Conservation (phyloP, 2,888 invertebrate genomes). For the Ophioninae sp. region DNA sequence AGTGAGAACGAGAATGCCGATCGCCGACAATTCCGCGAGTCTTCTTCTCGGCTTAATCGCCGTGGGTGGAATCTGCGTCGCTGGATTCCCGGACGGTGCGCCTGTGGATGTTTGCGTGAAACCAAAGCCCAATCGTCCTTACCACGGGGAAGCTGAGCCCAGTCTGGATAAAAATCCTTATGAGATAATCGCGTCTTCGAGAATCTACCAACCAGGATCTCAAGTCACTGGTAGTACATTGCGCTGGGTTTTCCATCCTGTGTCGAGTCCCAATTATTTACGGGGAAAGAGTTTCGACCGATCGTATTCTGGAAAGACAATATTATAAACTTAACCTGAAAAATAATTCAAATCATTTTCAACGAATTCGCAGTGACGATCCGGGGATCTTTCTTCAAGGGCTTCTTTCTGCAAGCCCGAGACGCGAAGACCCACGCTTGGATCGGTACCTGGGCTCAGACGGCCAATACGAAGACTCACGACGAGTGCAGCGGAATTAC, state of each 20-base stretch:
- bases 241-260: too few relatives aligned
- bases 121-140: slow-evolving; percentile 88
- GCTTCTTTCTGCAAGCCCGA: slow-evolving; percentile 92
- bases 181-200: slow-evolving; percentile 85
- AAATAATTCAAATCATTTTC: slow-evolving; percentile 5
- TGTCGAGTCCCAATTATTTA: neutral
- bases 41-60: slow-evolving; percentile 62
- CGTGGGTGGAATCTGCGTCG: slow-evolving; percentile 69
- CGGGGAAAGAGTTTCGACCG: too few relatives aligned
- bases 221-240: slow-evolving; percentile 86
- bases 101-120: slow-evolving; percentile 92
- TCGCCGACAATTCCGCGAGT: slow-evolving; percentile 57
- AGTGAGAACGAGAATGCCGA: slow-evolving; percentile 50
- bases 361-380: slow-evolving; percentile 82
- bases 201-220: slow-evolving; percentile 86
- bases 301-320: neutral
- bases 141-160: slow-evolving; percentile 88
- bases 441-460: slow-evolving; percentile 89
- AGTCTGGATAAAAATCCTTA: slow-evolving; percentile 86
- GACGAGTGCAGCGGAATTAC: slow-evolving; percentile 91
- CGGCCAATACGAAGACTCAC: slow-evolving; percentile 89
- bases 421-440: slow-evolving; percentile 88
- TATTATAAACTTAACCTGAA: neutral
- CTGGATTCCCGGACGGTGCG: slow-evolving; percentile 90
- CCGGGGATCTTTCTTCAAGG: slow-evolving; percentile 86